Evolutionary conservation across 2,888 invertebrate genomes (phyloP).

Genomic region (Cerceris ruficornis): DNA sequence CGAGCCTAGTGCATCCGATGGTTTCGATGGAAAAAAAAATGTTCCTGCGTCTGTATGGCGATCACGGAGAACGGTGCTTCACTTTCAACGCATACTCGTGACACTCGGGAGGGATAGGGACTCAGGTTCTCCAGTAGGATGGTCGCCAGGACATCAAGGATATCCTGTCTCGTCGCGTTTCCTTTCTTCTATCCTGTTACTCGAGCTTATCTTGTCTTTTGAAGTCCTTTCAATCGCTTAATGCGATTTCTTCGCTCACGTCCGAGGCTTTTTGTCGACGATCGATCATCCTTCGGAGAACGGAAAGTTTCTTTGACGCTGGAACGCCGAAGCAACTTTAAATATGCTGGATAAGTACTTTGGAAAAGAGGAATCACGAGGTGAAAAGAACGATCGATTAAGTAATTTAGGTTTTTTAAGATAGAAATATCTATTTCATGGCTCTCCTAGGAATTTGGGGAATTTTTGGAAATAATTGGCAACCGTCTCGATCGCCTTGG

Average conservation of each 20-base stretch:
- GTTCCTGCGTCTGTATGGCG: constrained; percentile 16
- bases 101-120: constrained; percentile 61
- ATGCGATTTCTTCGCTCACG: neutral
- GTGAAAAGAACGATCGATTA: too few relatives aligned
- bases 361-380: too few relatives aligned
- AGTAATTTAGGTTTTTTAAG: too few relatives aligned
- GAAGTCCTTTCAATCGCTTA: constrained; percentile 60
- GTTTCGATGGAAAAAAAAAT: constrained; percentile 28
- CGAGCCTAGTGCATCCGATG: constrained; percentile 40
- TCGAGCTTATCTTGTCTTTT: constrained; percentile 66
- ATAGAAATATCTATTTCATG: too few relatives aligned
- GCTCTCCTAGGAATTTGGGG: too few relatives aligned
- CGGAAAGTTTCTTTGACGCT: neutral
- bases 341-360: too few relatives aligned
- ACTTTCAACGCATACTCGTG: constrained; percentile 42
- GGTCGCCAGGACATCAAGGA: constrained; percentile 13
- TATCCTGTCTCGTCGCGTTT: constrained; percentile 6
- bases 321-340: neutral
- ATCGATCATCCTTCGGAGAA: neutral
- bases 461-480: too few relatives aligned
- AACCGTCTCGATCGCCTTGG: too few relatives aligned
- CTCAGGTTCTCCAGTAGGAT: constrained; percentile 57
- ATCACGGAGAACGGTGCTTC: neutral
- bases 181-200: constrained; percentile 66
- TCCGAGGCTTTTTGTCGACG: neutral